These are phyloP conservation scores for Minunthozetes semirufus DNA, from an alignment of 2,888 invertebrate genomes.

Conservation along the genomic window DNA sequence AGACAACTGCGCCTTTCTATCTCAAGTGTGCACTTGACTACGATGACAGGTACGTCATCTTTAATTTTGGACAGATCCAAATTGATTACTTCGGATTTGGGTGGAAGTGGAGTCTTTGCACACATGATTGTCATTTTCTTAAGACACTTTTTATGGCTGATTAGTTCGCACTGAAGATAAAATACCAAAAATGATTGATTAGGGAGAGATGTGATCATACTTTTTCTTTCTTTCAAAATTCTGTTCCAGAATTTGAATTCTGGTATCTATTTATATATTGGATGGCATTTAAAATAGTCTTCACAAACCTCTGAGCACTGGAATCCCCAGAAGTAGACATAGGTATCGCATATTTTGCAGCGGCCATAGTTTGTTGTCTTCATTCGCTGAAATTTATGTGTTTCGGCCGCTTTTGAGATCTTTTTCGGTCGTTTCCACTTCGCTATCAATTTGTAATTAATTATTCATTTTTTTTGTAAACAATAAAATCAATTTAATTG, in stretches of 20 bases:
- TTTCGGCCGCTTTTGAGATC: conserved; percentile 36
- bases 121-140: conserved; percentile 37
- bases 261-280: not conserved
- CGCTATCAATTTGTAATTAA: not conserved
- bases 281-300: not conserved
- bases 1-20: conserved; percentile 36
- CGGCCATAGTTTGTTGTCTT: conserved; percentile 38
- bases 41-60: conserved; percentile 34
- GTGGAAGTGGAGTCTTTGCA: conserved; percentile 30
- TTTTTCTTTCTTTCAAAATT: not conserved
- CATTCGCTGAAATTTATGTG: conserved; percentile 35
- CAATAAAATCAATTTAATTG: too few species aligned
- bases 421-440: conserved; percentile 30
- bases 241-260: not conserved
- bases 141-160: conserved; percentile 37
- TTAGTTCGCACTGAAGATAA: conserved; percentile 35
- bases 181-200: not conserved
- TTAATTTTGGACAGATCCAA: conserved; percentile 20
- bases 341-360: conserved; percentile 38
- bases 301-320: conserved; percentile 36
- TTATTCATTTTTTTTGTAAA: not conserved
- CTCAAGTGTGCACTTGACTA: conserved; percentile 37
- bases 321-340: conserved; percentile 38
- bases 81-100: conserved; percentile 16
- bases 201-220: not conserved